These are phyloP conservation scores for Merodon equestris DNA, from an alignment of 2,888 invertebrate genomes.

Conservation along the genomic window DNA sequence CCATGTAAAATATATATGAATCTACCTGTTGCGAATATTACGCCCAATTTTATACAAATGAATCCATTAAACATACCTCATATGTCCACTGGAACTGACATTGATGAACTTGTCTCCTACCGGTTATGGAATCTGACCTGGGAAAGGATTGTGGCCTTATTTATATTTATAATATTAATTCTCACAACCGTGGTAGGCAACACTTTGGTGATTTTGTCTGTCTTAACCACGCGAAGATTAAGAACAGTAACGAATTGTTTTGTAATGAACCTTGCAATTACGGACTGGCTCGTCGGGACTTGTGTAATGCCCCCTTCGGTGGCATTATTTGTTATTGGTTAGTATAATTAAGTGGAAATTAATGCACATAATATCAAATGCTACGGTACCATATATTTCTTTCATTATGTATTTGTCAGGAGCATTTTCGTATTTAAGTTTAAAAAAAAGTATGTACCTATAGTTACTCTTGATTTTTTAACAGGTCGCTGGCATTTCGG, in stretches of 20 bases:
- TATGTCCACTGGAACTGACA: background rate
- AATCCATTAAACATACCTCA: conserved; percentile 23
- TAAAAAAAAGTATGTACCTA: background rate
- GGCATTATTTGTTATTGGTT: conserved; percentile 89
- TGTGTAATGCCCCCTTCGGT: conserved; percentile 97
- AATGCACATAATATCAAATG: background rate
- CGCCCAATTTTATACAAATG: background rate
- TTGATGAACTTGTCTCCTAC: conserved; percentile 2
- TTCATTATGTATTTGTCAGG: too few species aligned
- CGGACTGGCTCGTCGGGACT: conserved; percentile 95
- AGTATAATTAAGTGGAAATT: conserved; percentile 75
- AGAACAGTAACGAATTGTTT: conserved; percentile 97
- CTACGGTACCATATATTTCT: too few species aligned
- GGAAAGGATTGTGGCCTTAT: conserved; percentile 81
- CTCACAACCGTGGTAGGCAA: conserved; percentile 90
- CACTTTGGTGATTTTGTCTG: conserved; percentile 92
- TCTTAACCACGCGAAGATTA: conserved; percentile 90
- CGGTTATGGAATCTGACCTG: conserved; percentile 81
- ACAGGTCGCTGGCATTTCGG: conserved; percentile 93
- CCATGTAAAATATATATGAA: conserved; percentile 30
- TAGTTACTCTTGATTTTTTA: background rate
- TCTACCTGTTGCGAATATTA: conserved; percentile 29
- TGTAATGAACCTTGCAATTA: conserved; percentile 95
- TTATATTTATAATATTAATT: conserved; percentile 83
- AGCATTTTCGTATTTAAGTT: background rate